Evolutionary conservation across 2,888 invertebrate species (phyloP).

Genomic region (Eledone cirrhosa): DNA sequence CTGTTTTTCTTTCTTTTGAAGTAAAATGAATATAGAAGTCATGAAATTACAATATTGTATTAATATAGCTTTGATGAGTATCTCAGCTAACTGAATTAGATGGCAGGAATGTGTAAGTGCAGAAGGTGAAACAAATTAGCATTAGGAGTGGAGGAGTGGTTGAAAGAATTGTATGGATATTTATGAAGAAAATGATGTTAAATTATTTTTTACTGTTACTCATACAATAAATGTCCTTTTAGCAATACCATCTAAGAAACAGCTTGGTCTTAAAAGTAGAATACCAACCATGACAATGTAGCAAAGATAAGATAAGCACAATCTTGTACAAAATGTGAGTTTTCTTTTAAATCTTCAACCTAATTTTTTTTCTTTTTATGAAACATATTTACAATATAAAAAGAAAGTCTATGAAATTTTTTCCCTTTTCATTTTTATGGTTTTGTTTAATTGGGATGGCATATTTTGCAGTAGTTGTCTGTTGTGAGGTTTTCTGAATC

Average conservation of each 20-base stretch:
- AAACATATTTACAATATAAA: constrained; percentile 28
- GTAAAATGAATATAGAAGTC: too few relatives aligned
- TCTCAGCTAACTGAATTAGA: neutral
- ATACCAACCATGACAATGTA: constrained; percentile 15
- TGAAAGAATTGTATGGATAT: neutral
- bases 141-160: constrained; percentile 4
- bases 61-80: too few relatives aligned
- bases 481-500: too few relatives aligned
- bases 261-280: constrained; percentile 3
- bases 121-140: constrained; percentile 12
- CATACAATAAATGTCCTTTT: constrained; percentile 26
- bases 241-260: constrained; percentile 16
- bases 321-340: constrained; percentile 22
- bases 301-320: constrained; percentile 24
- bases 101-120: constrained; percentile 28
- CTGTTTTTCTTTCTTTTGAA: too few relatives aligned
- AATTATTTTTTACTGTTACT: neutral
- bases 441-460: too few relatives aligned
- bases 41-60: too few relatives aligned
- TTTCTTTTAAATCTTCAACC: constrained; percentile 26
- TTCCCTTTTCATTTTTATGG: too few relatives aligned
- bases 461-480: too few relatives aligned
- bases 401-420: constrained; percentile 16
- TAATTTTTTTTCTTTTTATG: constrained; percentile 21
- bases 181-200: too few relatives aligned